Evolutionary conservation across 1,140 invertebrate genomes (phyloP), one percentile per base, ranked within the genome.

Genomic region (Dendrolimus kikuchii): DNA sequence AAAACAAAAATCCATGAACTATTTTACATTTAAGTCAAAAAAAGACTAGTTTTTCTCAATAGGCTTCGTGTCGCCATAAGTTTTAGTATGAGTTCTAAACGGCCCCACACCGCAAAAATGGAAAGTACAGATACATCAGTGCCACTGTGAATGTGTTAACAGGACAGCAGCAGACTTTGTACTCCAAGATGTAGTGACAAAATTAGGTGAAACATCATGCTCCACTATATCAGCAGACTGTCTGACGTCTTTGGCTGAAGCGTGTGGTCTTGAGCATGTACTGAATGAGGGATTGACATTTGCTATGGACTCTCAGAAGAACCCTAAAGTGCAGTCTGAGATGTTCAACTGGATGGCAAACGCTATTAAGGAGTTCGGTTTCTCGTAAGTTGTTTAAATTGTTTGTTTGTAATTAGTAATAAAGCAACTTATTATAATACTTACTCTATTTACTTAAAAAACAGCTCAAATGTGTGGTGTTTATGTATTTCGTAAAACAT

Each of bases 291-390:
- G 94, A 5, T 68, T 95, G 2, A 88, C 90, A 5, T 93, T 91
- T 75, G 93, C 94, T 0, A 95, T 96, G 77, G 92, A 90, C 73
- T 76, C 78, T 4, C 95, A 97, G 77, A 97, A 96, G 82, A 98
- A 94, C 77, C 96, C 96, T 0, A 97, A 97, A 78, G 95, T 97
- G 40, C 95, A 97, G 66, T 92, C 94, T 7, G 95, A 97, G 81
- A 89, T 94, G 48, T 88, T 97, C 9, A 87, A 91, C 38, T 97
- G 96, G 95, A 85, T 96, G 40, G 87, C 91, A 4, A 90, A 88
- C 43, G 92, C 94, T 10, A 89, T 98, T 0, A 91, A 91, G 59
- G 95, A 97, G 71, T 98, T 98, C 90, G 96, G 96, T 6, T 78
- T 83, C 53, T 68, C 71, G 87, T 88, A 53, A 87, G 84, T 86